phyloP scores from a whole-genome alignment of 2,797 vertebrate genomes.

The Geranospiza caerulescens region DNA sequence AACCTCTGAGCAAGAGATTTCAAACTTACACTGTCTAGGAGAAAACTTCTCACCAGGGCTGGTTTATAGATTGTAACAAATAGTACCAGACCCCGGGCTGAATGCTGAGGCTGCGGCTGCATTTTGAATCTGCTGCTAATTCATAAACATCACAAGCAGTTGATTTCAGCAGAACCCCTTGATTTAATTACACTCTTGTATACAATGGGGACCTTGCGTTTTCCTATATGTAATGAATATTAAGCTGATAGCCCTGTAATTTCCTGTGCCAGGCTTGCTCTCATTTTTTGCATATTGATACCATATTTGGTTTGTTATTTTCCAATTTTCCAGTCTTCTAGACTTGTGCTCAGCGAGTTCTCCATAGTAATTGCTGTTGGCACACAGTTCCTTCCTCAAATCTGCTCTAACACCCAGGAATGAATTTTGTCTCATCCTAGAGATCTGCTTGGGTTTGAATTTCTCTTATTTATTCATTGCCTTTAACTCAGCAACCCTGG shows the following conservation, averaged over 20 bases:
- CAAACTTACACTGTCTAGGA: neutral
- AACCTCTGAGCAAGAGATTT: neutral
- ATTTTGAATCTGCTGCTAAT: constrained; percentile 4
- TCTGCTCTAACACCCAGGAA: constrained; percentile 54
- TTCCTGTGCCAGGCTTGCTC: constrained; percentile 55
- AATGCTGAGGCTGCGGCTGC: neutral
- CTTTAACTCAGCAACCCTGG: neutral
- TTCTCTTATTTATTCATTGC: constrained; percentile 50
- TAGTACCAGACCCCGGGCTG: neutral
- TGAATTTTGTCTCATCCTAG: constrained; percentile 52
- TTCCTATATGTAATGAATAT: constrained; percentile 63
- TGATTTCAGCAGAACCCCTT: constrained; percentile 65
- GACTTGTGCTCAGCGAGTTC: constrained; percentile 62
- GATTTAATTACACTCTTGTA: constrained; percentile 68
- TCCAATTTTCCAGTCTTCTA: constrained; percentile 72
- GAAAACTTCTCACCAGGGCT: neutral
- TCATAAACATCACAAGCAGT: constrained; percentile 54
- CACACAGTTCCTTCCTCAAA: constrained; percentile 42
- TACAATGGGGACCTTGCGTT: constrained; percentile 57
- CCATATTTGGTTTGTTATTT: constrained; percentile 68
- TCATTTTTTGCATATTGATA: constrained; percentile 71
- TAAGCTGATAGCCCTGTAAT: constrained; percentile 69
- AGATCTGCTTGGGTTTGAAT: constrained; percentile 42
- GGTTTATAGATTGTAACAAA: neutral
- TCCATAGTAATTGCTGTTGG: constrained; percentile 67